Evolutionary conservation across 92 coral and sea anemone species (phyloP).

Genomic region (Porites divaricata): DNA sequence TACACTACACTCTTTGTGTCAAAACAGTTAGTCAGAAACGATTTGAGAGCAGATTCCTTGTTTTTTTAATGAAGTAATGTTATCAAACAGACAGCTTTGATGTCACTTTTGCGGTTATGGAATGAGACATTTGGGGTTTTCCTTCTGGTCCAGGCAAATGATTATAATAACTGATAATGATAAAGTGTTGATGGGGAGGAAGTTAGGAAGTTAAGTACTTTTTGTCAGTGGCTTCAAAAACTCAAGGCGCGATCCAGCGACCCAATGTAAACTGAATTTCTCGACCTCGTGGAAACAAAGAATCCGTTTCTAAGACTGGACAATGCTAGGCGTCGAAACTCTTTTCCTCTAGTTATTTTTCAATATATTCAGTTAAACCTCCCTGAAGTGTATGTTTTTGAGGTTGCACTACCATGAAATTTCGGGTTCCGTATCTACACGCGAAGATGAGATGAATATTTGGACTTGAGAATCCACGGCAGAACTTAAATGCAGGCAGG

Average conservation of each 20-base stretch:
- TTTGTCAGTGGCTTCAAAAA: background rate
- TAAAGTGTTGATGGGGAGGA: background rate
- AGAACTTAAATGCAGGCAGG: too few species aligned
- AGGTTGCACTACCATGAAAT: background rate
- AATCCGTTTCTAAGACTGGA: background rate
- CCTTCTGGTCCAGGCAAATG: background rate
- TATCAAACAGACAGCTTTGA: constrained; percentile 2
- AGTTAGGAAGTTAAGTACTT: background rate
- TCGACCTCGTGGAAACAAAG: too few species aligned
- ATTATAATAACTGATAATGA: background rate
- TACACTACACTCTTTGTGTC: background rate
- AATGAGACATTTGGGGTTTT: background rate
- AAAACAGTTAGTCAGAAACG: background rate
- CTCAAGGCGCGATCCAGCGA: background rate
- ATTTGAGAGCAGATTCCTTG: background rate
- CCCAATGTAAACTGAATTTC: background rate
- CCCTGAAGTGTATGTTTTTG: background rate
- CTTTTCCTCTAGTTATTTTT: background rate
- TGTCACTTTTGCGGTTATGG: constrained; percentile 6
- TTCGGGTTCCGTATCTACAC: background rate
- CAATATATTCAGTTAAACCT: too few species aligned
- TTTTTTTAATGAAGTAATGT: constrained; percentile 14
- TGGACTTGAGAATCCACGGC: too few species aligned
- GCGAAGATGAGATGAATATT: background rate
- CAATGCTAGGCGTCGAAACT: background rate